Conservation (phyloP, 23 tunicate species). For the Trididemnum miniatum region DNA sequence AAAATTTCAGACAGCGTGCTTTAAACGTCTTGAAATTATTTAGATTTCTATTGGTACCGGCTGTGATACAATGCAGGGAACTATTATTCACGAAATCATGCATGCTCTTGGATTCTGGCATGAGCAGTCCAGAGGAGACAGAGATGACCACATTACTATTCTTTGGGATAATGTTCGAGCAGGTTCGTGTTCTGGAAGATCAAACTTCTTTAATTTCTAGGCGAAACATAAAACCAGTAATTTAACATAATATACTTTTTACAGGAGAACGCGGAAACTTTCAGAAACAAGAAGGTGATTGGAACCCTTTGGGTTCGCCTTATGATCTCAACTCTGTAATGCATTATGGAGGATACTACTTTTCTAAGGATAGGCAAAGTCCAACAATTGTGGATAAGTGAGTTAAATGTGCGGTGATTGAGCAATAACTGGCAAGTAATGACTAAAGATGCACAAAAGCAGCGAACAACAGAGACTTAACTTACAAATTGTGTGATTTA, state of each 20-base stretch:
- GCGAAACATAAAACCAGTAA: no score
- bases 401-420: no score
- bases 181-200: constrained; percentile 16
- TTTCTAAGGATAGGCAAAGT: neutral
- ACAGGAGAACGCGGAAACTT: no score
- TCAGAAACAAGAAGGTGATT: constrained; percentile 9
- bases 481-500: no score
- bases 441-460: no score
- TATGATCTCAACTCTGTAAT: constrained; percentile 16
- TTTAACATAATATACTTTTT: neutral
- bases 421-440: no score
- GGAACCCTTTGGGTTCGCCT: constrained; percentile 30
- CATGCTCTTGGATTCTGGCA: constrained; percentile 39
- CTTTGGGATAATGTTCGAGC: neutral
- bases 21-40: no score
- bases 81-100: constrained; percentile 33
- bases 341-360: constrained; percentile 33
- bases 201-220: no score
- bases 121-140: constrained; percentile 27
- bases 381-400: constrained; percentile 30
- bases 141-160: constrained; percentile 16
- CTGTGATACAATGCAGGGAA: constrained; percentile 17
- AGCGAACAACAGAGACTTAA: no score
- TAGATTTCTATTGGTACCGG: constrained; percentile 4
- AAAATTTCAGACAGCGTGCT: no score